Evolutionary conservation across 2,888 invertebrate genomes (phyloP).

Genomic region (Drosophila fulvimacula): DNA sequence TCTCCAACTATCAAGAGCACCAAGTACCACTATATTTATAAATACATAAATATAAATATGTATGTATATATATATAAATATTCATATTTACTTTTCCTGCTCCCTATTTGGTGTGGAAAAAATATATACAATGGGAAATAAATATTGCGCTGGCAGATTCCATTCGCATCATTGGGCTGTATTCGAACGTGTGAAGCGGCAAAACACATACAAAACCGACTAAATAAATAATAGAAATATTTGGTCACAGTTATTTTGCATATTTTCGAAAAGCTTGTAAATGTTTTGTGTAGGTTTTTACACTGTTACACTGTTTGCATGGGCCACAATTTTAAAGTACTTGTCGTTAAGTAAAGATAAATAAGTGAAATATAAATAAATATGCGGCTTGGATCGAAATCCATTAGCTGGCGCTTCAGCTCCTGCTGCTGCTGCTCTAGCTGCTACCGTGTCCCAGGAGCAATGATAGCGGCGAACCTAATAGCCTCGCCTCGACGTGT

Average conservation of each 20-base stretch:
- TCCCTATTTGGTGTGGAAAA: conserved; percentile 35
- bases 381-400: conserved; percentile 60
- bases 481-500: conserved; percentile 77
- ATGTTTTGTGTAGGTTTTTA: conserved; percentile 27
- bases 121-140: conserved; percentile 22
- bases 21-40: background rate
- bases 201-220: conserved; percentile 29
- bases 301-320: conserved; percentile 43
- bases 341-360: conserved; percentile 66
- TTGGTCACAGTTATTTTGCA: conserved; percentile 71
- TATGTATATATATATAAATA: background rate
- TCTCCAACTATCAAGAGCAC: background rate
- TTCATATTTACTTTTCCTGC: background rate
- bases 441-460: conserved; percentile 67
- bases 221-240: conserved; percentile 68
- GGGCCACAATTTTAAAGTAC: conserved; percentile 60
- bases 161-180: conserved; percentile 47
- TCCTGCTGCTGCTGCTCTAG: conserved; percentile 1
- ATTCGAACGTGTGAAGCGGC: conserved; percentile 16
- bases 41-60: background rate
- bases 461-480: conserved; percentile 76
- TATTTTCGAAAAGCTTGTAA: conserved; percentile 45
- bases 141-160: conserved; percentile 51
- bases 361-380: conserved; percentile 71
- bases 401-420: conserved; percentile 58